Evolutionary conservation across 2,888 invertebrate species (phyloP), one percentile per base, ranked within the genome.

Genomic region (Hydrotaea cyrtoneurina): DNA sequence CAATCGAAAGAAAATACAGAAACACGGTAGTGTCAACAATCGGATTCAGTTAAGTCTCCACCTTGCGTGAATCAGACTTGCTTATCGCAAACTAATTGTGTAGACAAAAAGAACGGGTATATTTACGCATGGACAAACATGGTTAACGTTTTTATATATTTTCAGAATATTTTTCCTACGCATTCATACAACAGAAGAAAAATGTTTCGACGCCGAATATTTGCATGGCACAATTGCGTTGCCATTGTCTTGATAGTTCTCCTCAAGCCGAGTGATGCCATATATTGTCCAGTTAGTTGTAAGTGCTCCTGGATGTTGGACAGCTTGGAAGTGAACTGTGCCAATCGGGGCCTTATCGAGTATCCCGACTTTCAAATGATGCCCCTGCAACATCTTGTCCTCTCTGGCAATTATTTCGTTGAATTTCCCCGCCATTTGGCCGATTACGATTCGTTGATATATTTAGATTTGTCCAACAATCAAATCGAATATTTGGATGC

Each of bases 391-490:
- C 93, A 94, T 15, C 89, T 96, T 87, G 94, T 95, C 86, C 90
- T 96, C 64, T 94, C 95, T 0, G 93, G 93, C 87, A 96, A 96
- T 89, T 91, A 93, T 59, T 94, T 96, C 82, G 89, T 89, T 2
- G 90, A 92, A 10, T 94, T 96, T 87, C 95, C 95, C 7, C 77
- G 88, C 0, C 92, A 93, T 73, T 91, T 95, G 26, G 92, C 93
- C 66, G 87, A 86, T 2, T 94, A 94, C 85, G 89, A 90, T 10
- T 92, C 93, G 64, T 91, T 96, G 13, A 92, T 93, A 88, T 92
- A 92, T 88, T 87, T 95, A 77, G 94, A 94, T 89, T 87, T 95
- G 62, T 93, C 94, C 0, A 87, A 91, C 80, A 95, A 95, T 89
- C 91, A 91, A 72, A 91, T 95, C 36, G 92, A 87, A n/a, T 91